Evolutionary conservation across 2,888 invertebrate genomes (phyloP), one percentile per base, ranked within the genome.

Genomic region (Drepana falcataria): DNA sequence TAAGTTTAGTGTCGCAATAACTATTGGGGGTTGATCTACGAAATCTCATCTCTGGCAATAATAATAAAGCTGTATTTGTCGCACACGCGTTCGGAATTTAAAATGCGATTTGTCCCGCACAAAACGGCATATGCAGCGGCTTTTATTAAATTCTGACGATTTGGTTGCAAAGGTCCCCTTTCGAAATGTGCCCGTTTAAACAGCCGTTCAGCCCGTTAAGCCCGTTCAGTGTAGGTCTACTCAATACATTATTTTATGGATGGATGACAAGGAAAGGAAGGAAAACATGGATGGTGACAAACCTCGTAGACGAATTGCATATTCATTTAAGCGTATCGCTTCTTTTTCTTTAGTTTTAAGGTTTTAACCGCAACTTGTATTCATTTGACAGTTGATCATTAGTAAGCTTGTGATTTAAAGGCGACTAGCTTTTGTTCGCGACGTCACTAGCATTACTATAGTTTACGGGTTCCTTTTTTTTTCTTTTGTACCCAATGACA

Each of bases 11-110:
- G 57, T 65, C 60, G 74, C 72, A 79, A 79, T 83, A 81, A 81
- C 75, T 44, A 76, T 78, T 74, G 77, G 69, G 71, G 71, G 65
- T 72, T 73, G 79, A 79, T 80, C 75, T 73, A 71, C 71, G 67
- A 77, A 85, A 85, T 86, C 76, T 74, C 79, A 79, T 85, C 71
- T 77, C 69, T 59, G 67, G 69, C 68, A 66, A 79, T 83, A 77
- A 79, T 77, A 81, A 77, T 86, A 84, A 84, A 85, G 78, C 68
- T 81, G 75, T 82, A 85, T 84, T 83, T 77, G 83, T 77, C 75
- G 77, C 67, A 71, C 66, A 75, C 81, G 78, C 77, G 78, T 66
- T 65, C 61, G 65, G 83, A 84, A 86, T 87, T 81, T 78, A 73
- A 76, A 84, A 77, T 63, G 67, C 61, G 66, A 66, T 77, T 77